Evolutionary conservation across 2,888 invertebrate genomes (phyloP), one percentile per base, ranked within the genome.

Genomic region (Ormyrus labotus): DNA sequence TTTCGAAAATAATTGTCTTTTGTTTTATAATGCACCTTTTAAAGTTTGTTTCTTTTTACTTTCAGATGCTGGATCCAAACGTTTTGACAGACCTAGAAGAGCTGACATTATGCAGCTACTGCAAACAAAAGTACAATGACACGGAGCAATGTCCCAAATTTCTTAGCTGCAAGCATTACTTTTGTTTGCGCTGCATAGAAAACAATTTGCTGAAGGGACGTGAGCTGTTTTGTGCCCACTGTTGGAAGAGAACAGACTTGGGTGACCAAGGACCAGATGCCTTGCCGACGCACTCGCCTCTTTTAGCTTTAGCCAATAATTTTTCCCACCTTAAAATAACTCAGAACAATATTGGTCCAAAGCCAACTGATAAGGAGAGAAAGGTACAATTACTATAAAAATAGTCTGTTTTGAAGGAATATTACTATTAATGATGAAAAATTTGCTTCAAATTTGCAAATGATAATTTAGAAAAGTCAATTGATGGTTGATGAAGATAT

Each of bases 111-210:
- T 95, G 96, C 93, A 94, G 94, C 88, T 94, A 93, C 89, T 95
- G 95, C 92, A 94, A 94, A 91, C 93, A 94, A 90, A 93, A 94
- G 90, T 95, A 95, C 92, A 95, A 95, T 91, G 94, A 95, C 86
- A 92, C 92, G 82, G 95, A 95, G 90, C 94, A 94, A 88, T 93
- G 93, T 88, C 95, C 95, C 82, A 95, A 95, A 90, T 91, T 95
- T 90, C 92, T 95, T 85, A 93, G 94, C 85, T 95, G 95, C 92
- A 94, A 95, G 89, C 95, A 95, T 90, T 94, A 95, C 91, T 95
- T 95, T 91, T 95, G 95, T 90, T 92, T 95, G 90, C 93, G 94
- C 88, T 95, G 95, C 91, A 94, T 95, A 89, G 94, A 94, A 87
- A 93, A 93, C 84, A 93, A 93, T 87, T 92, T 95, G 86, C 93